These are phyloP conservation scores for Cuniculus paca DNA, from an alignment of 2,797 vertebrate species.

Conservation along the genomic window DNA sequence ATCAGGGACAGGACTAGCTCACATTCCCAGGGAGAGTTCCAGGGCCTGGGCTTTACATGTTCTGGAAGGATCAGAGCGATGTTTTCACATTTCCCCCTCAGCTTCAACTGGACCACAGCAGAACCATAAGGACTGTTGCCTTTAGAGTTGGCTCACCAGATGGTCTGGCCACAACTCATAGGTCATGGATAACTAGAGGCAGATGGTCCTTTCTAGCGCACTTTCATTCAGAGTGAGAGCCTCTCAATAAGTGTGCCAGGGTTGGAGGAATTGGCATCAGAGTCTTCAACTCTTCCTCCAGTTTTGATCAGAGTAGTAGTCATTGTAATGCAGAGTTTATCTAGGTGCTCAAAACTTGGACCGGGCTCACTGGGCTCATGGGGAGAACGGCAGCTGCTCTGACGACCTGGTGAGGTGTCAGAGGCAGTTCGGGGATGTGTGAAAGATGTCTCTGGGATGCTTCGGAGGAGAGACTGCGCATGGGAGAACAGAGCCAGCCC, in stretches of 20 bases:
- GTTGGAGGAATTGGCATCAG: background rate
- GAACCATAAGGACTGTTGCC: background rate
- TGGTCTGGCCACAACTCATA: background rate
- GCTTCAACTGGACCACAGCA: background rate
- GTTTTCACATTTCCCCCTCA: too few relatives aligned
- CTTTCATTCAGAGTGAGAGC: background rate
- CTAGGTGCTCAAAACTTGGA: background rate
- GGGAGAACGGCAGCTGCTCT: background rate
- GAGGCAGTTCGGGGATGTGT: background rate
- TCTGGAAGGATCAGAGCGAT: rapidly evolving
- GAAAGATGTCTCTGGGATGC: background rate
- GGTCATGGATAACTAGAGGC: background rate
- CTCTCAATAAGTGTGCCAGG: background rate
- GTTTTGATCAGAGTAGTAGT: background rate
- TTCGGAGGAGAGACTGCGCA: background rate
- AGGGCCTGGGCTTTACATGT: background rate
- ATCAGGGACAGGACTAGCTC: background rate
- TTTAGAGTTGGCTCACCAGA: background rate
- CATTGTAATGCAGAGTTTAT: background rate
- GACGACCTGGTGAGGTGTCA: background rate
- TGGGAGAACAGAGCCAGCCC: background rate
- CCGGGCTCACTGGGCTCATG: background rate
- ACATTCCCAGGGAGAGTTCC: background rate
- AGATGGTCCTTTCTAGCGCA: background rate
- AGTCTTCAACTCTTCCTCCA: background rate